Conservation (phyloP, 1,140 invertebrate species). For the Dufourea novaeangliae region DNA sequence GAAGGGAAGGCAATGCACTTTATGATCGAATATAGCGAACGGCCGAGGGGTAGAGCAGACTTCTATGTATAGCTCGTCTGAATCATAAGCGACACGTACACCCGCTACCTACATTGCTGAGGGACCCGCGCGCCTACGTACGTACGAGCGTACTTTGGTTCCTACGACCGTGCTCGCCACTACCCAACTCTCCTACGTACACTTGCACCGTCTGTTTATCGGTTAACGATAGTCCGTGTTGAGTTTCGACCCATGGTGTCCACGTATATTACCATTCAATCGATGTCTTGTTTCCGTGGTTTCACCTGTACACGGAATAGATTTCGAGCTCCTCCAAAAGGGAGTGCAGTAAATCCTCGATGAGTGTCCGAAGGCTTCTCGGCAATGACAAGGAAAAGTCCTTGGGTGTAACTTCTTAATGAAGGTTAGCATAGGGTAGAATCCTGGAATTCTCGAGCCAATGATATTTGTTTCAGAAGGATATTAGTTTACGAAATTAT, state of each 20-base stretch:
- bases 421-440: too few species aligned
- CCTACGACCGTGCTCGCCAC: neutral
- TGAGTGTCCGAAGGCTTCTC: too few species aligned
- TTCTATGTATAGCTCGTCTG: conserved; percentile 65
- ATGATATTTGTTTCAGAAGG: too few species aligned
- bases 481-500: too few species aligned
- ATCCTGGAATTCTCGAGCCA: too few species aligned
- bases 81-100: conserved; percentile 59
- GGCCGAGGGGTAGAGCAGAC: conserved; percentile 50
- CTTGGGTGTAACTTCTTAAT: too few species aligned
- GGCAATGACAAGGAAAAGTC: too few species aligned
- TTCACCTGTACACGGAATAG: too few species aligned
- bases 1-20: conserved; percentile 67
- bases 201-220: neutral
- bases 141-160: conserved; percentile 9
- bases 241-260: neutral
- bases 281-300: neutral
- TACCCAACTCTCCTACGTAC: neutral
- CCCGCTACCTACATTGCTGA: conserved; percentile 11
- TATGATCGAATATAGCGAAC: conserved; percentile 65
- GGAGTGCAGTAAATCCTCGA: too few species aligned
- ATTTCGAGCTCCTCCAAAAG: too few species aligned
- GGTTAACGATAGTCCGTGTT: neutral
- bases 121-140: neutral
- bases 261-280: neutral